These are phyloP conservation scores for Silurus meridionalis DNA, from an alignment of 2,113 vertebrate genomes.

Conservation along the genomic window DNA sequence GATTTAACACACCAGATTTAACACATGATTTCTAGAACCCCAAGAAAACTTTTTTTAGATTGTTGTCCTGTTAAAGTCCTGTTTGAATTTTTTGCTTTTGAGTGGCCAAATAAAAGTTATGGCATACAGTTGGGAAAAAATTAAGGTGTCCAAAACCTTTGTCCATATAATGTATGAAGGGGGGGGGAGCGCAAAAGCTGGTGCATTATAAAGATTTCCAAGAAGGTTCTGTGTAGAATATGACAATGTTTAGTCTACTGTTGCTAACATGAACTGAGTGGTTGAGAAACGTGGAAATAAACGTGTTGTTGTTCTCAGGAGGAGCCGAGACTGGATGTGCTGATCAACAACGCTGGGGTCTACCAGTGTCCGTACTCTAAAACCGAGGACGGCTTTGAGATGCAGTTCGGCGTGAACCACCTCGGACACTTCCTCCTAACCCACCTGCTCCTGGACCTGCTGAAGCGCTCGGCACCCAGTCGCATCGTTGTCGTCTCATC, in stretches of 20 bases:
- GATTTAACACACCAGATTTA: too few relatives aligned
- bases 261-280: background rate
- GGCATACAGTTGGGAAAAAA: too few relatives aligned
- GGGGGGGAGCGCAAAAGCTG: too few relatives aligned
- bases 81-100: too few relatives aligned
- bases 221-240: background rate
- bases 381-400: conserved; percentile 89
- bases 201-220: too few relatives aligned
- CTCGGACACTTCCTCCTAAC: conserved; percentile 90
- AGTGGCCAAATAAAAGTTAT: too few relatives aligned
- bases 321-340: conserved; percentile 82
- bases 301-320: conserved; percentile 69
- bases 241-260: too few relatives aligned
- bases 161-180: too few relatives aligned
- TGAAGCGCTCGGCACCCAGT: conserved; percentile 86
- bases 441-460: conserved; percentile 82
- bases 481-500: conserved; percentile 87
- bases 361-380: conserved; percentile 87
- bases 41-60: too few relatives aligned
- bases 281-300: background rate
- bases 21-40: too few relatives aligned
- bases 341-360: conserved; percentile 89
- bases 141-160: too few relatives aligned
- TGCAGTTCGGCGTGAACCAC: conserved; percentile 91
- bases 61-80: too few relatives aligned